phyloP scores from a whole-genome alignment of 2,113 vertebrate species.

The zebrafish (Danio rerio) region DNA sequence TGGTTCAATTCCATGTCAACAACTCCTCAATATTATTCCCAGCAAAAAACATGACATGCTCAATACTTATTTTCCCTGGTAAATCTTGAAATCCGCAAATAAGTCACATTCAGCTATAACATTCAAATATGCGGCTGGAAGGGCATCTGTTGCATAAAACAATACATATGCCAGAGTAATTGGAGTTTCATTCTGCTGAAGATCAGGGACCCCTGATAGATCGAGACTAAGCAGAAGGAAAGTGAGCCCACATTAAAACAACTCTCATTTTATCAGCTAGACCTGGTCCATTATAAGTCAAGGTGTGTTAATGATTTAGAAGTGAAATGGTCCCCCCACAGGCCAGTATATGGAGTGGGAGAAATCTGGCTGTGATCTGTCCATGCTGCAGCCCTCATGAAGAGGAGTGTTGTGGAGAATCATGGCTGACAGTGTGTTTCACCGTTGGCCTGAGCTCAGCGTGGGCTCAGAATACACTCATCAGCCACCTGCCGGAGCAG shows the following conservation, averaged over 20 bases:
- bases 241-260: not conserved
- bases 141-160: too few relatives aligned
- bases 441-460: slow-evolving; percentile 30
- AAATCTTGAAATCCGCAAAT: too few relatives aligned
- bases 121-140: too few relatives aligned
- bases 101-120: too few relatives aligned
- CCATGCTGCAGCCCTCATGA: slow-evolving; percentile 20
- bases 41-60: too few relatives aligned
- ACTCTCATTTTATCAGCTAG: not conserved
- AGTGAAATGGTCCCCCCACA: not conserved
- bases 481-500: slow-evolving; percentile 53
- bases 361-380: slow-evolving; percentile 42
- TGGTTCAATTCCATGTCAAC: too few relatives aligned
- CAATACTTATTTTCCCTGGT: too few relatives aligned
- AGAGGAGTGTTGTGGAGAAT: slow-evolving; percentile 35
- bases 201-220: too few relatives aligned
- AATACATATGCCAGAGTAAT: too few relatives aligned
- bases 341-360: slow-evolving; percentile 47
- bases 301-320: not conserved
- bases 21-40: too few relatives aligned
- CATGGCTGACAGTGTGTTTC: slow-evolving; percentile 21
- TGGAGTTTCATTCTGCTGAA: too few relatives aligned
- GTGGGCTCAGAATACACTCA: slow-evolving; percentile 51
- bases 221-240: too few relatives aligned
- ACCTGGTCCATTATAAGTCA: not conserved